Evolutionary conservation across 1,140 invertebrate genomes (phyloP).

Genomic region (Heliothis subflexa): DNA sequence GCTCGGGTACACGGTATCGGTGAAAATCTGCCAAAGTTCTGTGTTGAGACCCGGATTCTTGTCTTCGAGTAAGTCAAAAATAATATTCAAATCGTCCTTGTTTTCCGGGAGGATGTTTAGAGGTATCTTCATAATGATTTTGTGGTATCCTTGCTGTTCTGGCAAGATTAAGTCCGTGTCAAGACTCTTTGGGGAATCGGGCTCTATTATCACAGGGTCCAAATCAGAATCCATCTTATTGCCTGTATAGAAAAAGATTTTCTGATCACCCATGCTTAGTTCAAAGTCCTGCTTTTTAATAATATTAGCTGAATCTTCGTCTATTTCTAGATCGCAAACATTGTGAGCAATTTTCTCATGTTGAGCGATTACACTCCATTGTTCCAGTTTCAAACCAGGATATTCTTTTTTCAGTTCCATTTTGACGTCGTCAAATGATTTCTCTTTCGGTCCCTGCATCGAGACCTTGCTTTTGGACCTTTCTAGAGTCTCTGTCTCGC

Average conservation of each 20-base stretch:
- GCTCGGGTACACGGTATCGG: slow-evolving; percentile 52
- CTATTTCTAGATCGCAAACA: background rate
- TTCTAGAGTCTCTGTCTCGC: slow-evolving; percentile 3
- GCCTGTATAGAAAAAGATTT: slow-evolving; percentile 23
- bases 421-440: slow-evolving; percentile 32
- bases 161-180: slow-evolving; percentile 17
- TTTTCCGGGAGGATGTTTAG: slow-evolving; percentile 65
- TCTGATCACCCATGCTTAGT: slow-evolving; percentile 1
- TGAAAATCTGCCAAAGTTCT: slow-evolving; percentile 68
- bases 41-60: slow-evolving; percentile 78
- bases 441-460: slow-evolving; percentile 23
- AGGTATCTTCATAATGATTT: slow-evolving; percentile 68
- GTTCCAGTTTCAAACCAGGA: slow-evolving; percentile 6
- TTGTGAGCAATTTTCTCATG: slow-evolving; percentile 2
- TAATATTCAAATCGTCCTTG: slow-evolving; percentile 70
- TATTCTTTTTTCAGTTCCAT: slow-evolving; percentile 11
- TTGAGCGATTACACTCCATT: slow-evolving; percentile 7
- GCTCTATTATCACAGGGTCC: slow-evolving; percentile 47
- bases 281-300: slow-evolving; percentile 15
- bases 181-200: slow-evolving; percentile 32
- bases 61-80: slow-evolving; percentile 74
- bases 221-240: slow-evolving; percentile 27
- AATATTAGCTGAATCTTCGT: background rate
- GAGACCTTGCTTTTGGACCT: slow-evolving; percentile 25
- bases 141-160: slow-evolving; percentile 52